Evolutionary conservation across 2,888 invertebrate genomes (phyloP), one percentile per base, ranked within the genome.

Genomic region (Tuta absoluta): DNA sequence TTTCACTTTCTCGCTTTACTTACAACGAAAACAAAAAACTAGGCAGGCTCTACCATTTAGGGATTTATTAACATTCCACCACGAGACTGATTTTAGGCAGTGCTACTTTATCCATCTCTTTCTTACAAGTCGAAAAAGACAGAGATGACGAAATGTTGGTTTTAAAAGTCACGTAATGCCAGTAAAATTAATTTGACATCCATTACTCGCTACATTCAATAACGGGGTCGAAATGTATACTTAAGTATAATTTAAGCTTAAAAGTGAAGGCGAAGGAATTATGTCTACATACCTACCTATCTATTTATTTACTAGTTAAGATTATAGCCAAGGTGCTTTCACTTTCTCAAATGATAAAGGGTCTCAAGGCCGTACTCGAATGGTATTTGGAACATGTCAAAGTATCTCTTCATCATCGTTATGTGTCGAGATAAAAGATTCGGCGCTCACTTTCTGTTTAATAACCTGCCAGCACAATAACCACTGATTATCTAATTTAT

Each of bases 321-420:
- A 59, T 63, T 59, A 65, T 49, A 41, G 12, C 28, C 78, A 81
- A 77, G 67, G 73, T 68, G 78, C 88, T 89, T 89, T 89, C 87
- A 87, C 89, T 89, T 84, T 86, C 79, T 72, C 74, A 67, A 73
- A 72, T 79, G 79, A 84, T 81, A 84, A 86, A 87, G 85, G 86
- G 85, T 80, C 71, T 75, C 84, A 85, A 86, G 87, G 85, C 81
- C 81, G 77, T 71, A 63, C 66, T 67, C 69, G 68, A 68, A 53
- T 71, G 75, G 73, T 78, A 80, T 80, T 80, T 74, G 69, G 75
- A 74, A 71, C 73, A 76, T 65, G 70, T 66, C 64, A 64, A 56
- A 49, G 62, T 33, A 33, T 45, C 65, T 57, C 21, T 21, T 57
- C 65, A 62, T 59, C 58, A 23, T 57, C 57, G 51, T 65, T 59